A percentile compares a stretch with the other conserved stretches of the same genome.
phyloP scores from a whole-genome alignment of 1,140 invertebrate genomes.

The Drosophila truncata region DNA sequence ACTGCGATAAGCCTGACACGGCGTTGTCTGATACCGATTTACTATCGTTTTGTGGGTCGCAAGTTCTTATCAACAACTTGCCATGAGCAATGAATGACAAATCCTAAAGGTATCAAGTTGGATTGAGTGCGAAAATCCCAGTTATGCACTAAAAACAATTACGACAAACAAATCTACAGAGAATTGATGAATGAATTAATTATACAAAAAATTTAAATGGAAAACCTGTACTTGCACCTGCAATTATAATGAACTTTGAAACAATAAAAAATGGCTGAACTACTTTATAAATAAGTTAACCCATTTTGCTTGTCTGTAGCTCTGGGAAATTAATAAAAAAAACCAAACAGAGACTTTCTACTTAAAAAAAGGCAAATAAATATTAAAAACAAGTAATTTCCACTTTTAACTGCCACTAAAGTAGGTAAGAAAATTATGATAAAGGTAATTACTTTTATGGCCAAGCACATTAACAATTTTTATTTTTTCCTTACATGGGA shows the following conservation, averaged over 20 bases:
- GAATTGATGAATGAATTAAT: not conserved
- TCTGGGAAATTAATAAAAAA: not conserved
- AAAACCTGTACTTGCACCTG: not conserved
- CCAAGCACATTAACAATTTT: not conserved
- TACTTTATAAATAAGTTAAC: not conserved
- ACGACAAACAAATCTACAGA: not conserved
- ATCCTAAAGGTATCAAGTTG: slow-evolving; percentile 2
- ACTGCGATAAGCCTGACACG: slow-evolving; percentile 27
- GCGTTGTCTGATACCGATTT: slow-evolving; percentile 36
- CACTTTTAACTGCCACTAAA: not conserved
- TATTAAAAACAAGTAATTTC: not conserved
- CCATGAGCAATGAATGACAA: slow-evolving; percentile 22
- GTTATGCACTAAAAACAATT: slow-evolving; percentile 8
- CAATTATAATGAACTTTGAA: not conserved
- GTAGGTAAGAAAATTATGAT: not conserved
- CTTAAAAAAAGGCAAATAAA: not conserved
- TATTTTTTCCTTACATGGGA: not conserved
- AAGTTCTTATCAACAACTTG: slow-evolving; percentile 35
- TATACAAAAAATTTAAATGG: not conserved
- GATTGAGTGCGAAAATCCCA: slow-evolving; percentile 23
- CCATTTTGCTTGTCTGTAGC: not conserved
- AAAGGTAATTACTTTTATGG: not conserved
- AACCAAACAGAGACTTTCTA: not conserved
- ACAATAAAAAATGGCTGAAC: not conserved
- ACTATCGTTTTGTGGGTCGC: slow-evolving; percentile 32